Evolutionary conservation across 1,140 invertebrate genomes (phyloP), one percentile per base, ranked within the genome.

Genomic region (Calephelis virginiensis): DNA sequence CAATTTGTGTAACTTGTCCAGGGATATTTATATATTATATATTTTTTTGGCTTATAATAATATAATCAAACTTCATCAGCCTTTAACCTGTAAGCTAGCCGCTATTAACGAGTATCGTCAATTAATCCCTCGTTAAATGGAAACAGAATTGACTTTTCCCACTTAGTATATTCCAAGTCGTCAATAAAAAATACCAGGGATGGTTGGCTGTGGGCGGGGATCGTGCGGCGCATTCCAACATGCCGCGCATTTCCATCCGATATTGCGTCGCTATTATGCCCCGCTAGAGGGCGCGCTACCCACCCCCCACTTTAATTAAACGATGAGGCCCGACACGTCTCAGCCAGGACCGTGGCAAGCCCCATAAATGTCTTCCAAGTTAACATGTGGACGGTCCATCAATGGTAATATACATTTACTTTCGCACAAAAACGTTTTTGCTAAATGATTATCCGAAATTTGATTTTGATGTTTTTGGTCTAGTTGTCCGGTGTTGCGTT

Each of bases 121-220:
- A 71, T 71, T 56, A 56, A 60, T 72, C 28, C 67, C 50, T 66
- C 65, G 64, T 69, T 70, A 68, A 80, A 74, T 77, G 70, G 68
- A 71, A 79, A 85, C 74, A 73, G 69, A 67, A 83, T 73, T 66
- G 70, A 74, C 78, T 80, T 81, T 83, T 83, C 74, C 66, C 77
- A 82, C 82, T 82, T 78, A 83, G 83, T 73, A 83, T 84, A 86
- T 86, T 77, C 68, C 81, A 77, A 89, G 85, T 87, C 86, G 85
- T 89, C 89, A 84, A 90, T 91, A 91, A 91, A 91, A 91, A 91
- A 91, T 89, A 84, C 86, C 89, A 86, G 79, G 86, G 85, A 91
- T 91, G 80, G 83, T 84, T 89, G 79, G 78, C 84, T 78, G 85
- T 87, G 78, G 80, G 75, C 82, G 81, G 85, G 84, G 85, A 68